phyloP scores from a whole-genome alignment of 2,113 vertebrate species.

The Bubo blakistoni region DNA sequence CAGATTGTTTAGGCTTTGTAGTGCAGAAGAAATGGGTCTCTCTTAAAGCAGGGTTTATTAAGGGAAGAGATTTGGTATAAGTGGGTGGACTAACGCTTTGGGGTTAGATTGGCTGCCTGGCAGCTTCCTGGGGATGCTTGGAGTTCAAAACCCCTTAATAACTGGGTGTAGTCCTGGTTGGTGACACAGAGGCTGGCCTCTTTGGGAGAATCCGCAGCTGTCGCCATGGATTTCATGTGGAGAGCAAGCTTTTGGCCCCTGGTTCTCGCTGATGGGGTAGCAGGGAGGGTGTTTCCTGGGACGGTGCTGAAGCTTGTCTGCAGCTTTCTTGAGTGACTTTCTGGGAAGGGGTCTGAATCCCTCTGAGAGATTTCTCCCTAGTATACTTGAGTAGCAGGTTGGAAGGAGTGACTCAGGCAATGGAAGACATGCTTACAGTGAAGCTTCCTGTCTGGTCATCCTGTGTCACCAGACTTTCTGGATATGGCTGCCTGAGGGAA shows the following conservation, averaged over 20 bases:
- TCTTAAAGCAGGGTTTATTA: not conserved
- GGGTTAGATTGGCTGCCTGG: not conserved
- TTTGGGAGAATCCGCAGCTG: not conserved
- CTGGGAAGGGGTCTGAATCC: not conserved
- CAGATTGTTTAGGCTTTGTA: not conserved
- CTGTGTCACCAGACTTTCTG: not conserved
- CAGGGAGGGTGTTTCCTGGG: not conserved
- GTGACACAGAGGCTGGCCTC: accelerated
- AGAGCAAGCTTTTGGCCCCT: not conserved
- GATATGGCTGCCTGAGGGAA: not conserved
- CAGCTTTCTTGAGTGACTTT: not conserved
- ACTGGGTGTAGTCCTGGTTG: not conserved
- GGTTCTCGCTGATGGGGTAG: accelerated
- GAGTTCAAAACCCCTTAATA: not conserved
- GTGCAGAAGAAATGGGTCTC: not conserved
- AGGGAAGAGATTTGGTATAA: not conserved
- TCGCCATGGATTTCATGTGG: accelerated
- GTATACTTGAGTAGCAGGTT: not conserved
- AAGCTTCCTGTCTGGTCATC: not conserved
- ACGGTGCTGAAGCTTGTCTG: not conserved
- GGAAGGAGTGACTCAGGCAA: not conserved
- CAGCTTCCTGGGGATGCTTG: not conserved
- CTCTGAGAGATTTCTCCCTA: not conserved
- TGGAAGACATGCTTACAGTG: accelerated
- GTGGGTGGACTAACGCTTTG: not conserved